Evolutionary conservation across 1,140 invertebrate genomes (phyloP).

Genomic region (Dolichoris vasculosae): DNA sequence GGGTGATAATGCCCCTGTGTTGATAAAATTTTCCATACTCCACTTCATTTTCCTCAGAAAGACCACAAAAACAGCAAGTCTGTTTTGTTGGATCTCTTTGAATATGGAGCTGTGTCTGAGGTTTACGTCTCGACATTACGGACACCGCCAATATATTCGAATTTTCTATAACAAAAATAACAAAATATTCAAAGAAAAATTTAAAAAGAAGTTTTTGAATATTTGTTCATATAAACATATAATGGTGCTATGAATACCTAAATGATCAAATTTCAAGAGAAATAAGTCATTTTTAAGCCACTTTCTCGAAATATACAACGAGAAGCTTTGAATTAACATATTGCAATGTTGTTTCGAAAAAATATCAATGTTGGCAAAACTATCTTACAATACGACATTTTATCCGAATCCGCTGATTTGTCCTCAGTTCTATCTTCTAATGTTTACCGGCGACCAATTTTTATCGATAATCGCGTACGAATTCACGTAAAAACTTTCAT

Average conservation of each 20-base stretch:
- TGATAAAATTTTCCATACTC: conserved; percentile 75
- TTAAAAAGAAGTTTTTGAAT: neutral
- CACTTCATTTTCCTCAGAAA: conserved; percentile 71
- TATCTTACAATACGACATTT: neutral
- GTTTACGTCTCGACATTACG: conserved; percentile 43
- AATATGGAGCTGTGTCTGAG: neutral
- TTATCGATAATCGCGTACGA: neutral
- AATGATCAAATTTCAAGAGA: conserved; percentile 11
- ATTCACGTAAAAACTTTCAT: neutral
- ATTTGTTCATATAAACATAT: neutral
- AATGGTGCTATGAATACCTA: neutral
- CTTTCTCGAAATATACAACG: neutral
- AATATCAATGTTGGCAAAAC: neutral
- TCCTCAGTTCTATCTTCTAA: neutral
- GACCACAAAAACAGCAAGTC: conserved; percentile 74
- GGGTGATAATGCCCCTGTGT: conserved; percentile 71
- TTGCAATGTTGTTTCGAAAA: neutral
- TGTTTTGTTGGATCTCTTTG: conserved; percentile 6
- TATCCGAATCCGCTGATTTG: neutral
- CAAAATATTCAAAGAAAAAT: conserved; percentile 5
- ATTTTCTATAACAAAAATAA: conserved; percentile 21
- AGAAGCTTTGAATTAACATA: conserved; percentile 13
- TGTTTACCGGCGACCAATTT: neutral
- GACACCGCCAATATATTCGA: neutral
- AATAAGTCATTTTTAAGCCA: neutral